These are phyloP conservation scores for Hydrotaea cyrtoneurina DNA, from an alignment of 2,888 invertebrate genomes.

Conservation along the genomic window DNA sequence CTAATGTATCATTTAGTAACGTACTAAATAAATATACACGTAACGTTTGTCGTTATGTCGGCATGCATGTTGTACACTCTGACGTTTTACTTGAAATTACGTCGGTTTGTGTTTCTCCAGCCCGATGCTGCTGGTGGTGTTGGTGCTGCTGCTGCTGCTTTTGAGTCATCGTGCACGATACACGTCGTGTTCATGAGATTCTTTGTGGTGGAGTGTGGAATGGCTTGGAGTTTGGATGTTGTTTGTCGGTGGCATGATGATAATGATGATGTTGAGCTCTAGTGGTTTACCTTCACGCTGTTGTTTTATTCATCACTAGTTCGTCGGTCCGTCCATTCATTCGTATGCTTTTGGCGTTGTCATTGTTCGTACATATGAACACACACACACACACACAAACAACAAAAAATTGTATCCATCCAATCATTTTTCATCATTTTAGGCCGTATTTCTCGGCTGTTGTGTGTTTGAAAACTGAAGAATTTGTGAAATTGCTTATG, in stretches of 20 bases:
- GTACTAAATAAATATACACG: neutral
- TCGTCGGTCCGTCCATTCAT: neutral
- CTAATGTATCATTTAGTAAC: conserved; percentile 20
- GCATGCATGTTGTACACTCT: neutral
- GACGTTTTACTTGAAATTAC: conserved; percentile 26
- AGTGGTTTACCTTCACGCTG: conserved; percentile 30
- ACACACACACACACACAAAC: too few relatives aligned
- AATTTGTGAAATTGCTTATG: conserved; percentile 43
- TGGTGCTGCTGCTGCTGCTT: neutral
- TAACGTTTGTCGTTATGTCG: neutral
- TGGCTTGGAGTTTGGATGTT: neutral
- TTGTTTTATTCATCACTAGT: neutral
- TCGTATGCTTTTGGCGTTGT: neutral
- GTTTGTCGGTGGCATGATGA: too few relatives aligned
- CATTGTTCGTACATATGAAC: conserved; percentile 6
- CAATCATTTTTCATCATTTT: conserved; percentile 29
- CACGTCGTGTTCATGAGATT: neutral
- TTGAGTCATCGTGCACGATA: neutral
- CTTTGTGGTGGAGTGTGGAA: neutral
- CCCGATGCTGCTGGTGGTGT: neutral
- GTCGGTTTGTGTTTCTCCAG: neutral
- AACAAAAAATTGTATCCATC: conserved; percentile 21
- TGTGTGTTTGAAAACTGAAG: conserved; percentile 19
- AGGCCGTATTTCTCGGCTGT: conserved; percentile 15
- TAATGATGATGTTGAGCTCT: too few relatives aligned